These are phyloP conservation scores for Encarsia formosa DNA, from an alignment of 2,888 invertebrate genomes.

Conservation along the genomic window DNA sequence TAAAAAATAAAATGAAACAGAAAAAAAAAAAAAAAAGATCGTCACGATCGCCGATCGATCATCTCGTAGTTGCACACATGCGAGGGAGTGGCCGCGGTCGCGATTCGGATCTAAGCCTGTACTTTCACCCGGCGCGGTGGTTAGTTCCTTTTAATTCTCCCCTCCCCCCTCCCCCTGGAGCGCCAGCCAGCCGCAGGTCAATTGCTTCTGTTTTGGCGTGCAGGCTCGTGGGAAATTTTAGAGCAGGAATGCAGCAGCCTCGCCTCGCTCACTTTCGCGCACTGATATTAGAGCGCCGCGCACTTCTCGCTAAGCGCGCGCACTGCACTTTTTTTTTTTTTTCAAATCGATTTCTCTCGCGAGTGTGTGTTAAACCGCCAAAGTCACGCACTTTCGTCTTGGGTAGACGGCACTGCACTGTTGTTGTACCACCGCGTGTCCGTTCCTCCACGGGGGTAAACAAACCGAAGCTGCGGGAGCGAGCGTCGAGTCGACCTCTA, in stretches of 20 bases:
- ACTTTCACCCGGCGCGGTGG: conserved; percentile 21
- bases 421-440: too few species aligned
- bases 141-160: conserved; percentile 25
- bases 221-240: conserved; percentile 21
- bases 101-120: conserved; percentile 15
- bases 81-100: conserved; percentile 1
- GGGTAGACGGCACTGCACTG: too few species aligned
- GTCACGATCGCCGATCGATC: conserved; percentile 14
- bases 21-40: too few species aligned
- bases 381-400: too few species aligned
- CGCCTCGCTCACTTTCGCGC: not conserved
- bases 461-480: not conserved
- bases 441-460: too few species aligned
- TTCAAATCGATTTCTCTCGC: not conserved
- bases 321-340: conserved; percentile 4
- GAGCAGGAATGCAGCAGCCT: not conserved
- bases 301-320: not conserved
- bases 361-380: too few species aligned
- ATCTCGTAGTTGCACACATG: not conserved
- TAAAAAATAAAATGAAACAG: too few species aligned
- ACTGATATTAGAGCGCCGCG: not conserved
- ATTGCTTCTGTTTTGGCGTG: not conserved
- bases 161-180: too few species aligned
- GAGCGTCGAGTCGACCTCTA: not conserved
- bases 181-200: not conserved